A percentile compares a stretch with the other conserved stretches of the same genome.
These are phyloP conservation scores for Ardeotis arabs DNA, from an alignment of 2,113 vertebrate species.

Conservation along the genomic window DNA sequence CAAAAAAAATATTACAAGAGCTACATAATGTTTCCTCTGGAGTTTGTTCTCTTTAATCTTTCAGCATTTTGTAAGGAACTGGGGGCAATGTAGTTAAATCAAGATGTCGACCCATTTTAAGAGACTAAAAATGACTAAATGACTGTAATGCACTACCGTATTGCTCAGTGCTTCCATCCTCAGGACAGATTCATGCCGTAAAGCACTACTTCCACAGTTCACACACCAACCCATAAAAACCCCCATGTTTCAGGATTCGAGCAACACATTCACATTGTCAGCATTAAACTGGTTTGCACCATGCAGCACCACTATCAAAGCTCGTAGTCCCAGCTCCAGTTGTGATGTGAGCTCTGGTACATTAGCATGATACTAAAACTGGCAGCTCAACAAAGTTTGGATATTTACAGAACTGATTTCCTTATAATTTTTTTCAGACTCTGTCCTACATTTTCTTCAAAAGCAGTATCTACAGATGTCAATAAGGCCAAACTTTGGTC, in stretches of 20 bases:
- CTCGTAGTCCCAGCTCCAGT: neutral
- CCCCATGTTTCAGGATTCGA: neutral
- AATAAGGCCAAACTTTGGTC: neutral
- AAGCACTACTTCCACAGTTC: neutral
- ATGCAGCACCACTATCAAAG: neutral
- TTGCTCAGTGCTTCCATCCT: neutral
- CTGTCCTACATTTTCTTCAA: neutral
- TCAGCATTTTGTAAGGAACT: neutral
- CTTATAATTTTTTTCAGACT: neutral
- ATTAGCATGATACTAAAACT: neutral
- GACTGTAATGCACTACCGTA: neutral
- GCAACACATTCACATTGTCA: neutral
- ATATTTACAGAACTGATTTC: neutral
- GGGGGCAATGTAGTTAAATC: neutral
- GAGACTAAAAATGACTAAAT: neutral
- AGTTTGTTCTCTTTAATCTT: neutral
- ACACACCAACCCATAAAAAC: neutral
- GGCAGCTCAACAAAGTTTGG: neutral
- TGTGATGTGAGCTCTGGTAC: neutral
- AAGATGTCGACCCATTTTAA: neutral
- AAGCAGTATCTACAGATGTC: neutral
- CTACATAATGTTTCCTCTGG: neutral
- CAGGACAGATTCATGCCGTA: neutral
- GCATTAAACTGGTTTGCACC: neutral
- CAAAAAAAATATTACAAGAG: neutral